Conservation (phyloP, 2,113 vertebrate genomes). For the Puffinus mauretanicus region DNA sequence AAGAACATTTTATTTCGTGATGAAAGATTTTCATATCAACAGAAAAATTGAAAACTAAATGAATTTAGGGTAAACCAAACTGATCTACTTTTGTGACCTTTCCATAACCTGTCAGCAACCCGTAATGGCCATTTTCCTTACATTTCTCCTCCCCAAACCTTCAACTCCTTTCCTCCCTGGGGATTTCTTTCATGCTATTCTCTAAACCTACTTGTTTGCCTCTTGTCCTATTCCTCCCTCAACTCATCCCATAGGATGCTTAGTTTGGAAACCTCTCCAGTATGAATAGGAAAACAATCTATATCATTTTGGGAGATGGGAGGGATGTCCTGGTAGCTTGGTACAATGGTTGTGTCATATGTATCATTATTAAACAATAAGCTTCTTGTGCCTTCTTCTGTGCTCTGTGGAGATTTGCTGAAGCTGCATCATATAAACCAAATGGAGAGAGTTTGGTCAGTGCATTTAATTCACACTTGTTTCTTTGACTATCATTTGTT, state of each 20-base stretch:
- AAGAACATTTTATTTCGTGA: background rate
- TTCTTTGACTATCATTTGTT: slow-evolving; percentile 58
- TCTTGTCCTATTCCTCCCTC: background rate
- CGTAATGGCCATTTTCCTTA: background rate
- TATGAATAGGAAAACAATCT: background rate
- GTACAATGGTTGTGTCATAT: background rate
- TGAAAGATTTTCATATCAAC: background rate
- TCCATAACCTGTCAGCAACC: background rate
- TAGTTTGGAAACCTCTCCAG: background rate
- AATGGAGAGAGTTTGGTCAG: background rate
- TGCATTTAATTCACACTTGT: background rate
- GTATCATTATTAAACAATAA: background rate
- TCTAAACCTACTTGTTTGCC: background rate
- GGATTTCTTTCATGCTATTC: background rate
- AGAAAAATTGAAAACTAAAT: background rate
- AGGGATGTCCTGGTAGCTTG: background rate
- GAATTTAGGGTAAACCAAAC: background rate
- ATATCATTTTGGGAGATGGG: background rate
- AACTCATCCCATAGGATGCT: background rate
- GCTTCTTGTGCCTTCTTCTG: background rate
- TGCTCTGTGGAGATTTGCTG: background rate
- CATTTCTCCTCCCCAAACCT: background rate
- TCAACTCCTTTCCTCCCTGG: background rate
- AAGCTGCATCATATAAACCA: background rate
- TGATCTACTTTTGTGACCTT: background rate